phyloP scores from a whole-genome alignment of 2,113 vertebrate genomes.

The Tenebrosternarchus preto region DNA sequence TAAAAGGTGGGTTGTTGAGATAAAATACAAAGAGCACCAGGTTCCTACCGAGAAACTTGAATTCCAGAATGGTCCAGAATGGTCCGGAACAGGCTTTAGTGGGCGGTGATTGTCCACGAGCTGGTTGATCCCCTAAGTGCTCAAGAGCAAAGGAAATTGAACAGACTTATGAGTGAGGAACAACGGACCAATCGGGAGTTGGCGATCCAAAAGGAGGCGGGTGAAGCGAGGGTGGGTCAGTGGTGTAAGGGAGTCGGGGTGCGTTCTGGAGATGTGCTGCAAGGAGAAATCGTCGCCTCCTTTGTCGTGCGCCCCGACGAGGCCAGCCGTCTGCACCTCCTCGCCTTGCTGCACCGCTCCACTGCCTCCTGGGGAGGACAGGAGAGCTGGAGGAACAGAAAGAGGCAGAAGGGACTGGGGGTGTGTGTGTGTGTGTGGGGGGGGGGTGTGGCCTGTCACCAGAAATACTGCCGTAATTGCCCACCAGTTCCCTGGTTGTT shows the following conservation, averaged over 20 bases:
- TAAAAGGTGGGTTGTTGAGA: conserved; percentile 45
- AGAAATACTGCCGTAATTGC: conserved; percentile 73
- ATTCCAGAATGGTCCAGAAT: no score
- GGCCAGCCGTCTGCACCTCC: no score
- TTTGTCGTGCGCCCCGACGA: conserved; percentile 61
- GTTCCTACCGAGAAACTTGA: no score
- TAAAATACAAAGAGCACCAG: conserved; percentile 47
- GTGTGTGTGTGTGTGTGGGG: no score
- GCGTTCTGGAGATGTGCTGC: not conserved
- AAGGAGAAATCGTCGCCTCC: conserved; percentile 37
- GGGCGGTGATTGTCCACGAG: no score
- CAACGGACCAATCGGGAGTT: no score
- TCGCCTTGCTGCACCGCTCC: conserved; percentile 58
- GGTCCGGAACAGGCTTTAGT: no score
- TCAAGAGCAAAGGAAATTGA: conserved; percentile 6
- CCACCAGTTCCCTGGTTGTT: conserved; percentile 70
- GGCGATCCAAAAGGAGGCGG: conserved; percentile 6
- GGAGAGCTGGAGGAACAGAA: conserved; percentile 2
- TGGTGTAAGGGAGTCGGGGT: conserved; percentile 2
- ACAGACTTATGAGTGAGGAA: not conserved
- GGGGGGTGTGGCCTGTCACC: conserved; percentile 57
- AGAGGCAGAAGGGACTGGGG: not conserved
- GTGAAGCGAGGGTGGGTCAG: conserved; percentile 13
- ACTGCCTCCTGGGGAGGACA: conserved; percentile 47
- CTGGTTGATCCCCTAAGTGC: no score